Percentiles rank a stretch among this genome's conserved stretches.
Conservation (phyloP, 2,113 vertebrate species). For the Arenaria interpres region DNA sequence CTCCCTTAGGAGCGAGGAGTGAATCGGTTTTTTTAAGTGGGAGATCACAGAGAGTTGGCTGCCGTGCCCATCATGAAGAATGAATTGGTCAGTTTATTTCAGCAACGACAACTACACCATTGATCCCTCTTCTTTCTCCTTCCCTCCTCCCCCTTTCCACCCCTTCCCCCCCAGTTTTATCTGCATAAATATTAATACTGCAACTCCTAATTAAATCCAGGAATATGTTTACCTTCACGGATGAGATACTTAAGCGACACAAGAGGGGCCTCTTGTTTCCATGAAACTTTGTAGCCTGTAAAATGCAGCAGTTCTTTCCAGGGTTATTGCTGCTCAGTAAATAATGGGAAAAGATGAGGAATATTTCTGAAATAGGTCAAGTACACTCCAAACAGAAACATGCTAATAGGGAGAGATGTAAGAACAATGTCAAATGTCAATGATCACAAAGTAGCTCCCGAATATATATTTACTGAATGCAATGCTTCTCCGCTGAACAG, state of each 20-base stretch:
- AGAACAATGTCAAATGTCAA: slow-evolving; percentile 72
- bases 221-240: slow-evolving; percentile 60
- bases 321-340: slow-evolving; percentile 53
- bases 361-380: slow-evolving; percentile 72
- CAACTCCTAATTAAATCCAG: slow-evolving; percentile 57
- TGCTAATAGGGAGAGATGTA: slow-evolving; percentile 60
- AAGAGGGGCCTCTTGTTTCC: slow-evolving; percentile 44
- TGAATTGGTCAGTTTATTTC: not conserved
- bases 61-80: not conserved
- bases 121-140: not conserved
- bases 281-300: slow-evolving; percentile 44
- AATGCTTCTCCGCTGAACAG: slow-evolving; percentile 17
- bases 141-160: not conserved
- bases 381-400: slow-evolving; percentile 63
- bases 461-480: slow-evolving; percentile 69
- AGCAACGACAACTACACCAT: not conserved
- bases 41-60: not conserved
- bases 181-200: slow-evolving; percentile 61
- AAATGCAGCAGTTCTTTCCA: slow-evolving; percentile 29
- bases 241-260: slow-evolving; percentile 43
- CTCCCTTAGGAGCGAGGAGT: not conserved
- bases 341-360: slow-evolving; percentile 64
- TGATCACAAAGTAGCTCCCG: slow-evolving; percentile 57
- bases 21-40: not conserved
- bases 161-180: not conserved